Evolutionary conservation across 2,113 vertebrate genomes (phyloP), one percentile per base, ranked within the genome.

Genomic region (Narcine bancroftii): DNA sequence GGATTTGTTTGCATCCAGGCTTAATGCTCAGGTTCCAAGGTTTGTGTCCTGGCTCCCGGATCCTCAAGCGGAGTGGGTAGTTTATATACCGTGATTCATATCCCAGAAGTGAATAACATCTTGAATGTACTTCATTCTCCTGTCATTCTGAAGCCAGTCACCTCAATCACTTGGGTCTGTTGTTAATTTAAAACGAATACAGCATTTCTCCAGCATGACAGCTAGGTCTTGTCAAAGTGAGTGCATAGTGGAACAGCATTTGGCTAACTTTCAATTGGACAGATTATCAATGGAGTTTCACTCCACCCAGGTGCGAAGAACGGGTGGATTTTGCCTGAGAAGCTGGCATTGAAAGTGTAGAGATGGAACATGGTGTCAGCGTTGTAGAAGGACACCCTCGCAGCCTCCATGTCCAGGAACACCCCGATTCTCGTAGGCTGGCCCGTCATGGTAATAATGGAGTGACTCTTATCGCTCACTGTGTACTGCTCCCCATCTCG

Each of bases 301-400:
- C 50, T 47, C 79, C 79, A 83, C 26, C 79, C 79, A 83, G 79
- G 79, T 47, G 45, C 50, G 50, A 83, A 53, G 79, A 83, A 83
- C 0, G 79, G 79, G 79, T 83, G 53, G 79, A 83, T 26, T 53
- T 56, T 83, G 3, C 29, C 79, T 3, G 47, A 83, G 47, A 83
- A 83, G 21, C 33, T 83, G 47, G 3, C 9, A 1, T 83, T 33
- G 29, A 83, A 83, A 4, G 79, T 83, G 79, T 83, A 33, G 26
- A 83, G 47, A 15, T 83, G 79, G 79, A 53, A 83, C 79, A 83
- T 83, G 47, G 3, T 53, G 50, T 83, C 47, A 6, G 79, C 79
- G 11, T 83, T 53, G 79, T 53, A 83, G 50, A 83, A 83, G 50
- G 79, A 83, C 47, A 83, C 24, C 45, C 47, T 83, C 29, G 45